These are phyloP conservation scores for Diachasmimorpha longicaudata DNA, from an alignment of 1,140 invertebrate species.

Conservation along the genomic window DNA sequence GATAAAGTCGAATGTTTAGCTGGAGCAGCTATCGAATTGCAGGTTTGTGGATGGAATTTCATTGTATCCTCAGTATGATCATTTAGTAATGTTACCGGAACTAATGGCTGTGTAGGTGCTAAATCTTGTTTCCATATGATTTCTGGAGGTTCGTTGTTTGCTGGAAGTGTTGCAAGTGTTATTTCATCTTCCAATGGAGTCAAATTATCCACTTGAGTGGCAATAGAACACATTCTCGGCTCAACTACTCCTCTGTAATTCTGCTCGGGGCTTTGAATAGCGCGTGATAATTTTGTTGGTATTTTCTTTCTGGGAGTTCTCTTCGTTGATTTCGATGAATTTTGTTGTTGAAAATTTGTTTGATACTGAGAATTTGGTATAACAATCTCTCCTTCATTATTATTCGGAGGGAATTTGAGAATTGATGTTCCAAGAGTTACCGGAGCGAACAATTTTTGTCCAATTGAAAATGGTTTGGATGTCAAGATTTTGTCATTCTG, in stretches of 20 bases:
- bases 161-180: neutral
- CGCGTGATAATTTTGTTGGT: constrained; percentile 20
- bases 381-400: constrained; percentile 5
- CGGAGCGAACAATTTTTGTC: neutral
- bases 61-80: constrained; percentile 7
- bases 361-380: constrained; percentile 17
- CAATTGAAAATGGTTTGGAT: neutral
- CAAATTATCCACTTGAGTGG: constrained; percentile 31
- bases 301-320: constrained; percentile 24
- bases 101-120: neutral
- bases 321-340: neutral
- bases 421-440: neutral
- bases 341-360: neutral
- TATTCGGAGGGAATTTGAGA: neutral
- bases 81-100: neutral
- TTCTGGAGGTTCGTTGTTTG: constrained; percentile 4
- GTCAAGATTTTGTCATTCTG: neutral
- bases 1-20: constrained; percentile 13
- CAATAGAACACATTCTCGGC: constrained; percentile 29
- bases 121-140: neutral
- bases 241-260: neutral
- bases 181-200: neutral
- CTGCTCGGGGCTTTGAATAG: neutral
- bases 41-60: neutral
- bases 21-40: neutral